These are phyloP conservation scores for Coracopsis vasa DNA, from an alignment of 2,113 vertebrate genomes.

Conservation along the genomic window DNA sequence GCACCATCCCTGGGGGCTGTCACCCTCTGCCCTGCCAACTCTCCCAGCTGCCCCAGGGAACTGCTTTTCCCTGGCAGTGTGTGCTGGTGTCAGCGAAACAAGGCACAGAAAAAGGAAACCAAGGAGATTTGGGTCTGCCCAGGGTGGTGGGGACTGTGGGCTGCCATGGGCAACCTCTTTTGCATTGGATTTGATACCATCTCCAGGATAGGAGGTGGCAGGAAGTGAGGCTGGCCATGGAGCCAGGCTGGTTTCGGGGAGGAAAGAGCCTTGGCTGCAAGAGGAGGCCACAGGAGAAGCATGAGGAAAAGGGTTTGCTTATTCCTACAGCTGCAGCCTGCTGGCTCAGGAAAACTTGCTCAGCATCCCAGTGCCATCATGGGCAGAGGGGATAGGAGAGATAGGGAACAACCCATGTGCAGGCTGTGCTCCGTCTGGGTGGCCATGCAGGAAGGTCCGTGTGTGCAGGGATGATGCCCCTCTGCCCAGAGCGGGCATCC, in stretches of 20 bases:
- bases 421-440: rapidly evolving
- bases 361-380: not conserved
- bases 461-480: not conserved
- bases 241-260: not conserved
- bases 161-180: not conserved
- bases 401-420: not conserved
- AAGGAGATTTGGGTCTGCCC: not conserved
- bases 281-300: not conserved
- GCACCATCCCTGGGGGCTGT: not conserved
- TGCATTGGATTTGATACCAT: not conserved
- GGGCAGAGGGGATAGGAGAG: too few species aligned
- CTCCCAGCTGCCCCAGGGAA: not conserved
- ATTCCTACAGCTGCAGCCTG: not conserved
- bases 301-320: not conserved
- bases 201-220: not conserved
- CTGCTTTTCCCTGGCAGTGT: rapidly evolving
- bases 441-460: rapidly evolving
- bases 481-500: not conserved
- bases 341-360: not conserved
- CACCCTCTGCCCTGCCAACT: not conserved
- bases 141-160: rapidly evolving
- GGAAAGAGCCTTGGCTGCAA: not conserved
- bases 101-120: not conserved
- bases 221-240: not conserved
- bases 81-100: rapidly evolving